Conservation (phyloP, 2,797 vertebrate species). For the Melanotaenia pygmaea region DNA sequence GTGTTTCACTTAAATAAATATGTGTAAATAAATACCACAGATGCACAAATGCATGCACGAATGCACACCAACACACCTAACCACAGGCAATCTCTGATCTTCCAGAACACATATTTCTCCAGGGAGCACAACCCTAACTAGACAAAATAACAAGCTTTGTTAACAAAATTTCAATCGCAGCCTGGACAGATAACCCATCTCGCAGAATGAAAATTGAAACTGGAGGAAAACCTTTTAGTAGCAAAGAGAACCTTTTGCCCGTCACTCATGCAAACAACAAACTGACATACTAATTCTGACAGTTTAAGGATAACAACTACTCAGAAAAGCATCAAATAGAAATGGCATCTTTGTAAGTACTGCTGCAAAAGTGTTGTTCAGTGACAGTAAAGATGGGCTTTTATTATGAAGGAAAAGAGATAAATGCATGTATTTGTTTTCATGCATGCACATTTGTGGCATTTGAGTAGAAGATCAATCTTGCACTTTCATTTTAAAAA, state of each 20-base stretch:
- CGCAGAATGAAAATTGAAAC: conserved; percentile 54
- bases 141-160: conserved; percentile 39
- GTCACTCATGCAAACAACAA: conserved; percentile 72
- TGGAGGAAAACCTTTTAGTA: conserved; percentile 69
- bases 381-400: not conserved
- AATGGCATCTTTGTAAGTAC: conserved; percentile 4
- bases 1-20: conserved; percentile 16
- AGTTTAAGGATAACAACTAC: conserved; percentile 41
- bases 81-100: conserved; percentile 64
- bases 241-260: conserved; percentile 67
- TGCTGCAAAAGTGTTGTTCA: not conserved
- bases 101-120: conserved; percentile 46
- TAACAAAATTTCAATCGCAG: conserved; percentile 63
- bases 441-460: not conserved
- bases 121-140: conserved; percentile 42
- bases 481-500: not conserved
- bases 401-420: too few species aligned
- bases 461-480: not conserved
- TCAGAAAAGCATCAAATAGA: conserved; percentile 21
- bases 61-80: conserved; percentile 51
- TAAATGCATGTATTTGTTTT: not conserved
- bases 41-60: conserved; percentile 9
- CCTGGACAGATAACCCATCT: conserved; percentile 69
- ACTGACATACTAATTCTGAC: conserved; percentile 70
- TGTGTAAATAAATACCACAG: conserved; percentile 26